Evolutionary conservation across 2,113 vertebrate genomes (phyloP).

Genomic region (Oxyura jamaicensis): DNA sequence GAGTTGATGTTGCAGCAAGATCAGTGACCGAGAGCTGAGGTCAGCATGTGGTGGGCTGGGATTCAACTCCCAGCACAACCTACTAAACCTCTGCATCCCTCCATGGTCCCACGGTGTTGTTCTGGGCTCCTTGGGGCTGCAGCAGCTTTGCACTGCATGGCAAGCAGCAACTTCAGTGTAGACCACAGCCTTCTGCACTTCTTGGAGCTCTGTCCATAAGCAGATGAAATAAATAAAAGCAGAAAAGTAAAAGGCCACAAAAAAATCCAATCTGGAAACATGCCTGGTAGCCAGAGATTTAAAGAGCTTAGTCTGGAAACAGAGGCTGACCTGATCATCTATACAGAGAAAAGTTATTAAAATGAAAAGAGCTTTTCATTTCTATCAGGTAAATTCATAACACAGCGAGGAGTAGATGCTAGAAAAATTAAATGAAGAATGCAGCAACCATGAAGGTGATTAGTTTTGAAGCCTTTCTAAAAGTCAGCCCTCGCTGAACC

Average conservation of each 20-base stretch:
- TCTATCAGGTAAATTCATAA: constrained; percentile 22
- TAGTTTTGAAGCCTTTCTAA: constrained; percentile 6
- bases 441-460: background rate
- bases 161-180: rapidly evolving
- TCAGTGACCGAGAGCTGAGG: background rate
- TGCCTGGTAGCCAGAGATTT: background rate
- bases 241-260: background rate
- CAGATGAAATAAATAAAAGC: background rate
- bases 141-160: rapidly evolving
- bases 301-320: background rate
- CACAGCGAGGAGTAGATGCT: background rate
- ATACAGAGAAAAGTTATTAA: constrained; percentile 7
- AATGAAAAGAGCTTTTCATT: constrained; percentile 19
- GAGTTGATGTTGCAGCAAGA: background rate
- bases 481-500: background rate
- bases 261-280: background rate
- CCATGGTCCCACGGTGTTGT: background rate
- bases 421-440: constrained; percentile 30
- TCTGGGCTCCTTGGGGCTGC: background rate
- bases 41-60: background rate
- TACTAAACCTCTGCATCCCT: background rate
- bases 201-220: background rate
- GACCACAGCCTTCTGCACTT: background rate
- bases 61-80: background rate
- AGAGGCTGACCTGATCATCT: constrained; percentile 1